These are phyloP conservation scores for Nomada flava DNA, from an alignment of 2,888 invertebrate genomes.

Conservation along the genomic window DNA sequence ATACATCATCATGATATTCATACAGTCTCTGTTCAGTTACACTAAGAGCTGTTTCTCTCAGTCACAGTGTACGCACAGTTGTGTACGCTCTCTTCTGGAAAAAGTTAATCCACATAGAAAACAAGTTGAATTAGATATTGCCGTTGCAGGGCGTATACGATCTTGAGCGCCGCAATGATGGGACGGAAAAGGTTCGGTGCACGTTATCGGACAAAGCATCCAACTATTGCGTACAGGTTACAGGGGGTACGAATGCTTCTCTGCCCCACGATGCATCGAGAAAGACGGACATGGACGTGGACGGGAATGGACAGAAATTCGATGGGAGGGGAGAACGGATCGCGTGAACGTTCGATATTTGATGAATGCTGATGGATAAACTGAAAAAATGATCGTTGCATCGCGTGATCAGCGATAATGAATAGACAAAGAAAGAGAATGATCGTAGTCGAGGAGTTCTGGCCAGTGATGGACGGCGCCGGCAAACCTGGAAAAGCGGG, in stretches of 20 bases:
- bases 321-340: neutral
- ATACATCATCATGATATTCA: constrained; percentile 84
- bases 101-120: constrained; percentile 84
- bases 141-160: constrained; percentile 57
- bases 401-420: constrained; percentile 74
- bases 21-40: constrained; percentile 82
- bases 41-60: constrained; percentile 78
- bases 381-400: constrained; percentile 83
- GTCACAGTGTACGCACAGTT: constrained; percentile 80
- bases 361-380: constrained; percentile 65
- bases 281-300: neutral
- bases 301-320: neutral
- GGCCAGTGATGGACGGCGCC: constrained; percentile 77
- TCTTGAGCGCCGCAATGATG: constrained; percentile 58
- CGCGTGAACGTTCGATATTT: neutral
- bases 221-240: constrained; percentile 2
- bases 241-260: constrained; percentile 42
- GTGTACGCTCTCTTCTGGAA: constrained; percentile 80
- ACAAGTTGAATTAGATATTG: constrained; percentile 75
- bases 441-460: constrained; percentile 77
- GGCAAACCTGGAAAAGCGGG: constrained; percentile 80
- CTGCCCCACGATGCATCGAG: constrained; percentile 56
- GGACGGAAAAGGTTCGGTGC: constrained; percentile 50
- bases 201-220: constrained; percentile 2
- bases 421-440: constrained; percentile 69